These are phyloP conservation scores for Micronycteris hirsuta DNA, from an alignment of 2,113 vertebrate genomes.

Conservation along the genomic window DNA sequence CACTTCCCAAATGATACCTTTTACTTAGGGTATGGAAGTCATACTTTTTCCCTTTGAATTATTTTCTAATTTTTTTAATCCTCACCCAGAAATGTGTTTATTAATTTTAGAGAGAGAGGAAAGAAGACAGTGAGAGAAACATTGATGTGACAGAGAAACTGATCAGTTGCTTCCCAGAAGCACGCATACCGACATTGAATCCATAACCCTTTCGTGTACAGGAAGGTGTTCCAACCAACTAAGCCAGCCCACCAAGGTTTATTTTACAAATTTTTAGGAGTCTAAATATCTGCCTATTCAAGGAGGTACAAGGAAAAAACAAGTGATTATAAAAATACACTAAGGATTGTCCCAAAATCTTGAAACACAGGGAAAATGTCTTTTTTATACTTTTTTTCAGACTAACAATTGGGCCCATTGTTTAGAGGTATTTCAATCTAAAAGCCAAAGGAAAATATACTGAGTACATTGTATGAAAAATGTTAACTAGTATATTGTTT, in stretches of 20 bases:
- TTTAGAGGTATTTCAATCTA: not conserved
- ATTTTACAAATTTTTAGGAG: not conserved
- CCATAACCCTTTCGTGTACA: no score
- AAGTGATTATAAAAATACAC: not conserved
- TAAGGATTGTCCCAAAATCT: not conserved
- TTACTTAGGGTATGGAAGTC: not conserved
- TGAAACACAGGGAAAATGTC: not conserved
- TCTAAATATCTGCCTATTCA: not conserved
- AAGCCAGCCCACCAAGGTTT: not conserved
- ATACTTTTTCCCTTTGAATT: not conserved
- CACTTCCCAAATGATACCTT: not conserved
- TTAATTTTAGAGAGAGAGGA: no score
- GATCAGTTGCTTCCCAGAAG: no score
- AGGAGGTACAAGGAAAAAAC: not conserved
- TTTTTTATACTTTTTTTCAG: not conserved
- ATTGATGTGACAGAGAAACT: no score
- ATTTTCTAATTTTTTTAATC: not conserved
- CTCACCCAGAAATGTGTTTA: no score
- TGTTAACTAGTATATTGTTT: not conserved
- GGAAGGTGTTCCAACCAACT: no score
- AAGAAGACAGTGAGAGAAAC: no score
- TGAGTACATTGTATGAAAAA: constrained; percentile 23
- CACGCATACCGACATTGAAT: no score
- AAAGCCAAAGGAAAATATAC: not conserved
- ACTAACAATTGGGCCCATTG: not conserved